Evolutionary conservation across 1,140 invertebrate species (phyloP).

Genomic region (Scaptodrosophila lebanonensis): DNA sequence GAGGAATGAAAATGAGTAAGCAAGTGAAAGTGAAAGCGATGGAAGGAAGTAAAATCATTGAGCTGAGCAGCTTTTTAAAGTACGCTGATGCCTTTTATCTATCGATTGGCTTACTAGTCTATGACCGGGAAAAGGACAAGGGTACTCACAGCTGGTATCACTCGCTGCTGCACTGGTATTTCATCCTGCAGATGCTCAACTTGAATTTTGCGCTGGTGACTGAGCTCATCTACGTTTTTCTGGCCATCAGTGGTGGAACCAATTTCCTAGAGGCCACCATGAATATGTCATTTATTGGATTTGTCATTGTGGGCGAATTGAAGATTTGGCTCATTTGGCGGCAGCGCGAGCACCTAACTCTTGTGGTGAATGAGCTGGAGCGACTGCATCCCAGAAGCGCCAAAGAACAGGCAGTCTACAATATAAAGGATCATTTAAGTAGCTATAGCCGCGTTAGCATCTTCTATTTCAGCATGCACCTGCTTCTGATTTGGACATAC

Average conservation of each 20-base stretch:
- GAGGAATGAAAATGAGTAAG: too few species aligned
- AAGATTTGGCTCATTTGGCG: slow-evolving; percentile 56
- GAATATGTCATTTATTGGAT: slow-evolving; percentile 63
- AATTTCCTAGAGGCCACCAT: slow-evolving; percentile 66
- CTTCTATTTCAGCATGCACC: slow-evolving; percentile 47
- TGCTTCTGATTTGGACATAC: slow-evolving; percentile 61
- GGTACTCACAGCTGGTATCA: neutral
- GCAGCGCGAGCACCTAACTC: slow-evolving; percentile 20
- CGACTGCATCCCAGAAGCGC: slow-evolving; percentile 28
- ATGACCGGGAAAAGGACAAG: slow-evolving; percentile 39
- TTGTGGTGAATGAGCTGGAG: slow-evolving; percentile 31
- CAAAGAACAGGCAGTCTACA: slow-evolving; percentile 30
- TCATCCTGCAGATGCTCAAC: slow-evolving; percentile 43
- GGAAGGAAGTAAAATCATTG: too few species aligned
- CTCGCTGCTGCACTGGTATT: slow-evolving; percentile 25
- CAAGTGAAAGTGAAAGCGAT: too few species aligned
- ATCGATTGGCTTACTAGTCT: slow-evolving; percentile 57
- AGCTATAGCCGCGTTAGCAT: slow-evolving; percentile 35
- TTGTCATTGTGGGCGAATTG: slow-evolving; percentile 50
- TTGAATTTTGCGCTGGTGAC: slow-evolving; percentile 43
- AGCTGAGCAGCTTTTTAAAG: slow-evolving; percentile 26
- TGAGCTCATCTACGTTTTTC: slow-evolving; percentile 53
- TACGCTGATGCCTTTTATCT: slow-evolving; percentile 52
- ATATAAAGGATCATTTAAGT: slow-evolving; percentile 8
- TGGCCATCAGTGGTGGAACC: slow-evolving; percentile 42